A percentile compares a stretch with the other conserved stretches of the same genome.
Conservation (phyloP, 2,888 invertebrate species). For the Sphaerophoria taeniata region DNA sequence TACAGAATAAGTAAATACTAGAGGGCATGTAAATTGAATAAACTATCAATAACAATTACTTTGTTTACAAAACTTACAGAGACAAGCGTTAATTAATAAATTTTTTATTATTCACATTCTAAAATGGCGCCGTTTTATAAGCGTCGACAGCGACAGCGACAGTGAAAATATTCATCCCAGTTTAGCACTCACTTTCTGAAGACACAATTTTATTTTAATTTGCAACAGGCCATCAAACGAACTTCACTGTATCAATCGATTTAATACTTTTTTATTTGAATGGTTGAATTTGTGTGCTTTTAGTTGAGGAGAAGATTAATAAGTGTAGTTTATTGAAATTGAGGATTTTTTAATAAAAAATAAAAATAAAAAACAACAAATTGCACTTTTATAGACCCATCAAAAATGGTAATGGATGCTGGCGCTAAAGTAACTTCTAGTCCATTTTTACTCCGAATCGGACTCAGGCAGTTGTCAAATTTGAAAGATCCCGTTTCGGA, state of each 20-base stretch:
- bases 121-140: constrained; percentile 83
- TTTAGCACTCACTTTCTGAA: constrained; percentile 50
- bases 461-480: constrained; percentile 21
- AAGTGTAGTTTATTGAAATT: background rate
- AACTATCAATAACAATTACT: constrained; percentile 25
- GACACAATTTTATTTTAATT: constrained; percentile 56
- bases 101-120: constrained; percentile 78
- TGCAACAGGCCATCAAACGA: constrained; percentile 30
- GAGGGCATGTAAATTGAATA: constrained; percentile 21
- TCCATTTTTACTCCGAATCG: constrained; percentile 40
- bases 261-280: background rate
- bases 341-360: constrained; percentile 4
- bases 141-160: constrained; percentile 74
- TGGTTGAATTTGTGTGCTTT: background rate
- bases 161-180: constrained; percentile 75
- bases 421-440: constrained; percentile 56
- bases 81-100: constrained; percentile 61
- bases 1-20: background rate
- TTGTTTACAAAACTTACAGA: constrained; percentile 72
- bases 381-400: constrained; percentile 55
- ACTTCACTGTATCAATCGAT: background rate
- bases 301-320: background rate
- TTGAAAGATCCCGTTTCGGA: background rate
- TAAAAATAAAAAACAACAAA: constrained; percentile 63
- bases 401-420: constrained; percentile 55